Percentiles rank a stretch among this genome's conserved stretches.
phyloP scores from a whole-genome alignment of 2,797 vertebrate genomes.

The Mormyrops boulengeri region DNA sequence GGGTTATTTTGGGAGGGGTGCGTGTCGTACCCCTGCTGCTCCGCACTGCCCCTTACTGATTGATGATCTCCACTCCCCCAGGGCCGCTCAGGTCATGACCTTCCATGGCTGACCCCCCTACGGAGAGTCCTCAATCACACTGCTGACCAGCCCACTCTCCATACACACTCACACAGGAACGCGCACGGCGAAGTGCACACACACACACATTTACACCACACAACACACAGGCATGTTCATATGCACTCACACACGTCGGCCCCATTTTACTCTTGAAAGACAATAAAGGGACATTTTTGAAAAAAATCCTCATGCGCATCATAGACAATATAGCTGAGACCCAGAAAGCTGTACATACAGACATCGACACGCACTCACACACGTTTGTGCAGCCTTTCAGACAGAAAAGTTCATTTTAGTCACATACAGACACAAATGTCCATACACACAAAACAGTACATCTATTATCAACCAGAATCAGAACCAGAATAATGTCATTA shows the following conservation, averaged over 20 bases:
- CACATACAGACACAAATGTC: neutral
- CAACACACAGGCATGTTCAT: constrained; percentile 19
- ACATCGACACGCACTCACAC: neutral
- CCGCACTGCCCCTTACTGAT: constrained; percentile 64
- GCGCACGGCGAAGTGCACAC: neutral
- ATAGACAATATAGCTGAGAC: neutral
- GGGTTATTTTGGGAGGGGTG: constrained; percentile 41
- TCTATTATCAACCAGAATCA: neutral
- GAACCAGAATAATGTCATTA: neutral
- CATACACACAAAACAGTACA: neutral
- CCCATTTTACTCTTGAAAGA: neutral
- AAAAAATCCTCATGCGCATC: neutral
- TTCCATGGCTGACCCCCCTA: constrained; percentile 64
- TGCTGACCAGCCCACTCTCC: neutral
- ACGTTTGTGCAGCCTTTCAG: neutral
- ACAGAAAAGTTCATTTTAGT: neutral
- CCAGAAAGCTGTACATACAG: neutral
- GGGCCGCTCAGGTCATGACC: constrained; percentile 65
- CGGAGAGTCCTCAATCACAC: constrained; percentile 35
- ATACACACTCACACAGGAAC: constrained; percentile 7
- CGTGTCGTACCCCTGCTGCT: constrained; percentile 53
- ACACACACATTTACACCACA: constrained; percentile 23
- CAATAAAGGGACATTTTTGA: neutral
- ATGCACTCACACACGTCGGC: constrained; percentile 15
- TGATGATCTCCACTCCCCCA: constrained; percentile 71